Conservation (phyloP, 2,797 vertebrate species). For the Petrocephalus schoutedeni region DNA sequence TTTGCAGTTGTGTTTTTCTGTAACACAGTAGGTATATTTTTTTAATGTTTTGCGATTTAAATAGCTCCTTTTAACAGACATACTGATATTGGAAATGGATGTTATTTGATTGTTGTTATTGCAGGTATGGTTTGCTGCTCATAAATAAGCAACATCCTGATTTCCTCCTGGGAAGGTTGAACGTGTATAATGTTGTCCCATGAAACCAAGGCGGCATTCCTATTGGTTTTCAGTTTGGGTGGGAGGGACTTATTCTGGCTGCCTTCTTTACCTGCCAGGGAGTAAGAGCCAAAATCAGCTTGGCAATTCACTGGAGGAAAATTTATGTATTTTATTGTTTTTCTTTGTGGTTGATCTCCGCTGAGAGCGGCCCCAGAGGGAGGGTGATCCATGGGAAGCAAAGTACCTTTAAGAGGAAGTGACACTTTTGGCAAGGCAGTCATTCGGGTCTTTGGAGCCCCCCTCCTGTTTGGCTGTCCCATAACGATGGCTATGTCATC, state of each 20-base stretch:
- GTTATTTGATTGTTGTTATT: background rate
- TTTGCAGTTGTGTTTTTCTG: background rate
- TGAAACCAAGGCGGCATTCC: background rate
- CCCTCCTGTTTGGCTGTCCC: background rate
- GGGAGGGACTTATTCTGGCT: background rate
- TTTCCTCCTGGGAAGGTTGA: background rate
- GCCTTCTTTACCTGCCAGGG: background rate
- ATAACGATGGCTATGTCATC: background rate
- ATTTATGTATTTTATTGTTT: background rate
- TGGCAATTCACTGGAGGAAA: background rate
- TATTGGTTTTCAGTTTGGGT: background rate
- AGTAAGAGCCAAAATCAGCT: background rate
- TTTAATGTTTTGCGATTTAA: background rate
- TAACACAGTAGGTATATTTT: background rate
- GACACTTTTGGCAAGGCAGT: background rate
- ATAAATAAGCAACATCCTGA: background rate
- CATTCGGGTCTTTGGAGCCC: background rate
- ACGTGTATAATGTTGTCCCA: background rate
- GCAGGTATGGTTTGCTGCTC: background rate
- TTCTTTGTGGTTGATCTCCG: background rate
- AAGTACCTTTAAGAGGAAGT: slow-evolving; percentile 3
- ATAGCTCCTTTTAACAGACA: background rate
- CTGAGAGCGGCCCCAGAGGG: background rate
- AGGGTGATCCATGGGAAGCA: background rate
- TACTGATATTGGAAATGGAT: background rate